Evolutionary conservation across 2,113 vertebrate genomes (phyloP).

Genomic region (Oryzias javanicus): DNA sequence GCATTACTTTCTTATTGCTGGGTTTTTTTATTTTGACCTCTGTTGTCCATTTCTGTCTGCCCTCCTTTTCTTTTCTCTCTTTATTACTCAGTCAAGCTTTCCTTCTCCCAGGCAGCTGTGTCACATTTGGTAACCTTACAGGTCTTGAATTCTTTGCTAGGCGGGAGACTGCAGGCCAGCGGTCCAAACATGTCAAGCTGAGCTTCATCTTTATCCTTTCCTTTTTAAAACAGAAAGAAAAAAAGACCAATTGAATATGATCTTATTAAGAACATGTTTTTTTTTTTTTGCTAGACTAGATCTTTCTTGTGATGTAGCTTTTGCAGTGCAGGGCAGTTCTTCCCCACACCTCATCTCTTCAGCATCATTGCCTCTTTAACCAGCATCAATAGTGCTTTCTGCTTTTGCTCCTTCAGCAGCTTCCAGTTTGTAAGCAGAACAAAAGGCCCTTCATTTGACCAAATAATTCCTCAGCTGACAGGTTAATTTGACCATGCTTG

Average conservation of each 20-base stretch:
- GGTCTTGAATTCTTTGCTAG: slow-evolving; percentile 15
- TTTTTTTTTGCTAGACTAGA: too few relatives aligned
- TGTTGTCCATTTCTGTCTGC: slow-evolving; percentile 2
- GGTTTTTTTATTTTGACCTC: slow-evolving; percentile 21
- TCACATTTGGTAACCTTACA: slow-evolving; percentile 39
- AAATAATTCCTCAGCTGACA: slow-evolving; percentile 13
- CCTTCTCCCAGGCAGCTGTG: slow-evolving; percentile 13
- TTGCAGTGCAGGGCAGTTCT: neutral
- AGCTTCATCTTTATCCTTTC: too few relatives aligned
- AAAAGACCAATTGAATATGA: too few relatives aligned
- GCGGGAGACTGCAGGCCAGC: neutral
- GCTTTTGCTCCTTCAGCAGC: slow-evolving; percentile 3
- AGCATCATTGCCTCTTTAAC: neutral
- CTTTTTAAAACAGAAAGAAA: too few relatives aligned
- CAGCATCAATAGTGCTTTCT: slow-evolving; percentile 13
- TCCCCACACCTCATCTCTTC: too few relatives aligned
- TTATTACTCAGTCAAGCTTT: slow-evolving; percentile 30
- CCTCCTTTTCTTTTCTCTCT: neutral
- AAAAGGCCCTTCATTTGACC: slow-evolving; percentile 37
- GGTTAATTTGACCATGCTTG: neutral
- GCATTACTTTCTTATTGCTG: neutral
- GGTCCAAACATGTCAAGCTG: too few relatives aligned
- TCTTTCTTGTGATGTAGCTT: too few relatives aligned
- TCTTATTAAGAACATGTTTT: too few relatives aligned
- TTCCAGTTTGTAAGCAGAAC: slow-evolving; percentile 16